phyloP scores from a whole-genome alignment of 2,888 invertebrate species.

The Macaria notata region DNA sequence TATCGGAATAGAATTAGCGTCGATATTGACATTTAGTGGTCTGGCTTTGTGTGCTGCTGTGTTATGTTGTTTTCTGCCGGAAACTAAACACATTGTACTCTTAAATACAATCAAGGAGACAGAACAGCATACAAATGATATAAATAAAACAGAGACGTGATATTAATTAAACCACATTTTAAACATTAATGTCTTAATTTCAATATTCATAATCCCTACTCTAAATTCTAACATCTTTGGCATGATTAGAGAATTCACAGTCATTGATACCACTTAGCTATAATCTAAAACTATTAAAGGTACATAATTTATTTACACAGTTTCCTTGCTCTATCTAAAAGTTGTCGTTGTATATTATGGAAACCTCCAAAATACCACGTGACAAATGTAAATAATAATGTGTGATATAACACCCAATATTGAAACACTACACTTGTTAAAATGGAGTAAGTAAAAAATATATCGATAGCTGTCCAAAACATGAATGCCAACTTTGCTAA shows the following conservation, averaged over 20 bases:
- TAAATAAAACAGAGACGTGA: conserved; percentile 10
- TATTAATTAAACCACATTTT: neutral
- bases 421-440: conserved; percentile 68
- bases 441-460: conserved; percentile 70
- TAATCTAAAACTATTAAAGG: neutral
- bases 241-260: conserved; percentile 55
- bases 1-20: conserved; percentile 65
- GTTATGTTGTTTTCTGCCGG: conserved; percentile 63
- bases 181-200: neutral
- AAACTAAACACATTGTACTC: conserved; percentile 66
- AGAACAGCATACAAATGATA: conserved; percentile 37
- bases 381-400: conserved; percentile 75
- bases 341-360: conserved; percentile 81
- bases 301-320: neutral
- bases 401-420: conserved; percentile 80
- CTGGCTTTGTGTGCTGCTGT: conserved; percentile 59
- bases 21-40: conserved; percentile 62
- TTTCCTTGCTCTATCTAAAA: conserved; percentile 45
- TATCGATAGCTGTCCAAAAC: conserved; percentile 85
- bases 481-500: conserved; percentile 75
- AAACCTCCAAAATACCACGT: conserved; percentile 83
- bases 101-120: conserved; percentile 65
- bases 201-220: neutral
- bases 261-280: neutral
- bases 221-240: conserved; percentile 38